phyloP scores from a whole-genome alignment of 2,888 invertebrate genomes.

The Epistrophe eligans region DNA sequence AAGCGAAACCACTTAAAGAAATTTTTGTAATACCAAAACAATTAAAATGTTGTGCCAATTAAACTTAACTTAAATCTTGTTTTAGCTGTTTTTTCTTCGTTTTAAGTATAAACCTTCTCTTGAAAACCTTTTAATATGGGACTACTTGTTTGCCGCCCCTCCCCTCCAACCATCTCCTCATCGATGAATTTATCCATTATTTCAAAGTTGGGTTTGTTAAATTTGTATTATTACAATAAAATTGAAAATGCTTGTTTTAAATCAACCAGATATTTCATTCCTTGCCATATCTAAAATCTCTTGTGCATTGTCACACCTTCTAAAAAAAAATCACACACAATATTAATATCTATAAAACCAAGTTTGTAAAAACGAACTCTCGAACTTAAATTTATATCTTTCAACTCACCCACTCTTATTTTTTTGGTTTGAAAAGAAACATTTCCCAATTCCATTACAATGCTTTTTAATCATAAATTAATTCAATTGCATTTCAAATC shows the following conservation, averaged over 20 bases:
- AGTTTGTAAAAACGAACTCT: slow-evolving; percentile 11
- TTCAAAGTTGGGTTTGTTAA: no score
- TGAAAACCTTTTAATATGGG: not conserved
- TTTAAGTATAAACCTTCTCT: not conserved
- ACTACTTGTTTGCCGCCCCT: not conserved
- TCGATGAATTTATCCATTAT: not conserved
- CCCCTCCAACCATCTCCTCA: not conserved
- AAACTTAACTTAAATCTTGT: no score
- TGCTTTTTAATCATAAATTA: slow-evolving; percentile 64
- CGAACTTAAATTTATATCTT: not conserved
- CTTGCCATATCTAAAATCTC: slow-evolving; percentile 15
- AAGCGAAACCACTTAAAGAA: no score
- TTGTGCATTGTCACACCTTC: slow-evolving; percentile 27
- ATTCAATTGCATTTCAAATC: slow-evolving; percentile 70
- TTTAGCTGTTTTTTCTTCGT: not conserved
- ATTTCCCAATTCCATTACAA: slow-evolving; percentile 59
- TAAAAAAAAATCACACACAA: slow-evolving; percentile 6
- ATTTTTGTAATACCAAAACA: not conserved
- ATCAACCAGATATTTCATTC: not conserved
- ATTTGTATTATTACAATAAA: not conserved
- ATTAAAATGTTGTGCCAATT: not conserved
- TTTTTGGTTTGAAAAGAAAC: not conserved
- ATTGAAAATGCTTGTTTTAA: slow-evolving; percentile 13
- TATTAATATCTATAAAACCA: not conserved
- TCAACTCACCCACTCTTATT: slow-evolving; percentile 20